These are phyloP conservation scores for Crocallis elinguaria DNA, from an alignment of 2,888 invertebrate species.

Conservation along the genomic window DNA sequence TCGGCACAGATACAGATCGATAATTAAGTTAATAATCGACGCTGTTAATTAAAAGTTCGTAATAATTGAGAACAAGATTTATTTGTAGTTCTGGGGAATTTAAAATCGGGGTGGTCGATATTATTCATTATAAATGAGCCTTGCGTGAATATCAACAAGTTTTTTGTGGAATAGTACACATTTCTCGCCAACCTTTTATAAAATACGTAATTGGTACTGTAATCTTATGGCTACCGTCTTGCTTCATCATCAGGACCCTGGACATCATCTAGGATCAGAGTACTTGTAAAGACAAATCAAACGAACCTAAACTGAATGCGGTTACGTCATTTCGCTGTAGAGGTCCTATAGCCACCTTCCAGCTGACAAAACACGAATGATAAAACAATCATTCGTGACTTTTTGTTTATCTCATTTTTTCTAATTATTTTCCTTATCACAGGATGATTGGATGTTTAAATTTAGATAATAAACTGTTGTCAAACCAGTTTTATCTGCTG, in stretches of 20 bases:
- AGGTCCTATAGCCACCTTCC: too few species aligned
- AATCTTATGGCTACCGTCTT: background rate
- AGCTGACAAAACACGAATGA: background rate
- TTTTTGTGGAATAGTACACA: too few species aligned
- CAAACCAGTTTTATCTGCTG: background rate
- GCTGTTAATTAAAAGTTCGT: conserved; percentile 53
- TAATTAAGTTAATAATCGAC: conserved; percentile 51
- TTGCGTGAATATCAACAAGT: too few species aligned
- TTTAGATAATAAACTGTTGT: background rate
- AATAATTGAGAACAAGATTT: conserved; percentile 46
- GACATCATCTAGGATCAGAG: too few species aligned
- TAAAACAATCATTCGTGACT: background rate
- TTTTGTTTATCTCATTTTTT: background rate
- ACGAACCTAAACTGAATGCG: too few species aligned
- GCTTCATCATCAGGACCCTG: too few species aligned
- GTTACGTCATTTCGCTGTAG: too few species aligned
- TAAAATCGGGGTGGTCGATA: conserved; percentile 23
- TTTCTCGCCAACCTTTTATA: too few species aligned
- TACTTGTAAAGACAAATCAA: too few species aligned
- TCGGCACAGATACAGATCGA: conserved; percentile 44
- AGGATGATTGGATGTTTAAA: background rate
- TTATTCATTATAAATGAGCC: background rate
- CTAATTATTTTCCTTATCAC: background rate
- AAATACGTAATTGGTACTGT: too few species aligned
- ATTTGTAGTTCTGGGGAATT: conserved; percentile 31